A percentile compares a stretch with the other conserved stretches of the same genome.
phyloP scores from a whole-genome alignment of 2,113 vertebrate genomes.

The Pardalotus punctatus region DNA sequence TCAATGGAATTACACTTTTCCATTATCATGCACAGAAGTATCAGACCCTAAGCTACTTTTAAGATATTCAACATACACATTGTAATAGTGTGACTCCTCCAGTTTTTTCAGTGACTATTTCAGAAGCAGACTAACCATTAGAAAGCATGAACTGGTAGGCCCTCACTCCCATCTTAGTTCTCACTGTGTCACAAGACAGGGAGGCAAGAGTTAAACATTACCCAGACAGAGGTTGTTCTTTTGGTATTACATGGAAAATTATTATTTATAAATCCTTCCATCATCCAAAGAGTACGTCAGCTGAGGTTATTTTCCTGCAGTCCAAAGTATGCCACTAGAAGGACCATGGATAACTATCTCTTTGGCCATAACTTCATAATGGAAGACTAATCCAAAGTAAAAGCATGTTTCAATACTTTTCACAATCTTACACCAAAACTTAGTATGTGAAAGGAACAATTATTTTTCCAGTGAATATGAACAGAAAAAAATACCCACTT shows the following conservation, averaged over 20 bases:
- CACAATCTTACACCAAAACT: not conserved
- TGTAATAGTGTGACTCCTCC: not conserved
- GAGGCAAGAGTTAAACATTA: not conserved
- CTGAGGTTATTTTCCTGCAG: not conserved
- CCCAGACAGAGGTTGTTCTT: not conserved
- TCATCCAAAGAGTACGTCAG: not conserved
- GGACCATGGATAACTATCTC: not conserved
- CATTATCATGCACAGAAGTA: fast-evolving
- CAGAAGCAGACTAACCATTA: not conserved
- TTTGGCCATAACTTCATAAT: not conserved
- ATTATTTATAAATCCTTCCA: not conserved
- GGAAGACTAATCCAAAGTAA: not conserved
- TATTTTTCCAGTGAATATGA: not conserved
- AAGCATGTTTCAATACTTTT: not conserved
- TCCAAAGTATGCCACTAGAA: not conserved
- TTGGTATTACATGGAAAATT: not conserved
- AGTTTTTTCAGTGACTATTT: not conserved
- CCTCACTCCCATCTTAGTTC: not conserved
- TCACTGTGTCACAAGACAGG: not conserved
- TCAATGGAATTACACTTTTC: not conserved
- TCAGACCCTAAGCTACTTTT: not conserved
- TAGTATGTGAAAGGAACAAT: not conserved
- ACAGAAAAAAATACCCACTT: not conserved
- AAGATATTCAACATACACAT: not conserved
- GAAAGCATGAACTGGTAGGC: not conserved